Conservation (phyloP, 2,797 vertebrate species). For the Protosalanx chinensis region DNA sequence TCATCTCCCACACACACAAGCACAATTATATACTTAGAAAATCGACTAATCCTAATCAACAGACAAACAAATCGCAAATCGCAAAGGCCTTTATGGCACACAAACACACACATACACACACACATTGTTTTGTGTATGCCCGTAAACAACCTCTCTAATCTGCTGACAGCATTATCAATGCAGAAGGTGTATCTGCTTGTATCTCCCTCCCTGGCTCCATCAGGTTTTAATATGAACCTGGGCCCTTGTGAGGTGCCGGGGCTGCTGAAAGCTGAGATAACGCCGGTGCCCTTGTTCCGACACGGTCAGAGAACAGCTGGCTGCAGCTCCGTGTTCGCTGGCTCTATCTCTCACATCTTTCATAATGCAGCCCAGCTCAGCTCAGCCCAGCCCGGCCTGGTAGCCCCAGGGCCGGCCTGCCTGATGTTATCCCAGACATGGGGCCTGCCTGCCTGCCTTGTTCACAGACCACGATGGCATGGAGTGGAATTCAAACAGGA, state of each 20-base stretch:
- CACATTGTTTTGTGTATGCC: background rate
- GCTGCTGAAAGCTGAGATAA: slow-evolving; percentile 47
- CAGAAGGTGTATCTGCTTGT: background rate
- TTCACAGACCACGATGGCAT: slow-evolving; percentile 12
- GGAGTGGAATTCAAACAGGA: slow-evolving; percentile 31
- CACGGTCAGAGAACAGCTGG: slow-evolving; percentile 39
- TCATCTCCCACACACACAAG: slow-evolving; percentile 17
- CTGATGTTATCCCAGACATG: slow-evolving; percentile 28
- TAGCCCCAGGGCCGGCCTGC: too few species aligned
- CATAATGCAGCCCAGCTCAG: slow-evolving; percentile 52
- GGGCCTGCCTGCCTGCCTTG: slow-evolving; percentile 23
- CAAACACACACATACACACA: background rate
- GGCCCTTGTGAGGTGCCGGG: slow-evolving; percentile 33
- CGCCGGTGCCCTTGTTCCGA: slow-evolving; percentile 44
- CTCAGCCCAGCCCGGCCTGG: slow-evolving; percentile 21
- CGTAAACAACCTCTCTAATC: slow-evolving; percentile 4
- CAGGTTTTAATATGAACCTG: slow-evolving; percentile 5
- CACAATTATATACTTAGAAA: background rate
- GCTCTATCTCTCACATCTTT: slow-evolving; percentile 59
- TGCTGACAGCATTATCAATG: background rate
- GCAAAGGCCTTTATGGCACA: background rate
- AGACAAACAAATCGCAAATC: too few species aligned
- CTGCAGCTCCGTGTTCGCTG: slow-evolving; percentile 18
- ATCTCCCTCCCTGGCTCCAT: background rate
- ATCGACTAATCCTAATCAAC: background rate